A percentile compares a stretch with the other conserved stretches of the same genome.
Conservation (phyloP, 2,113 vertebrate species). For the Saccopteryx bilineata region DNA sequence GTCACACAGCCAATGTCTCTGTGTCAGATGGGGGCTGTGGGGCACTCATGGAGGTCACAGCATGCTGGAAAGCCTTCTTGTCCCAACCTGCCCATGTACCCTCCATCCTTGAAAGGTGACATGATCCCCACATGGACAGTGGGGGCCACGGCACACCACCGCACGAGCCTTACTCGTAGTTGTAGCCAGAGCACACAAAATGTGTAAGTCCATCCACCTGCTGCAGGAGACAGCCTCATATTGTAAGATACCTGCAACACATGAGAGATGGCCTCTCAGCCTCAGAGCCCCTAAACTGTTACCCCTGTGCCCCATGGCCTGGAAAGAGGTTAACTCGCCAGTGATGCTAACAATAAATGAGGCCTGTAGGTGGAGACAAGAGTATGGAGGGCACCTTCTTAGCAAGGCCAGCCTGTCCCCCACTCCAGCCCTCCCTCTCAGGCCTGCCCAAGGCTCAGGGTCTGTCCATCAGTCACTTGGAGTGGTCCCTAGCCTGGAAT, state of each 20-base stretch:
- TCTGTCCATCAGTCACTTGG: not conserved
- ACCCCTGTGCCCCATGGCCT: accelerated
- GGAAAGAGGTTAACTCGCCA: constrained; percentile 72
- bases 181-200: constrained; percentile 81
- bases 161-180: constrained; percentile 74
- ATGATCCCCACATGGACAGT: accelerated
- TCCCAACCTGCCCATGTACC: too few relatives aligned
- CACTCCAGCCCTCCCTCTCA: not conserved
- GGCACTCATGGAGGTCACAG: not conserved
- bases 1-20: not conserved
- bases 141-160: not conserved
- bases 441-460: not conserved
- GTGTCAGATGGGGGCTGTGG: not conserved
- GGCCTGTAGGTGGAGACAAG: constrained; percentile 62
- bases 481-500: not conserved
- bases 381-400: not conserved
- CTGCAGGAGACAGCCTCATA: constrained; percentile 75
- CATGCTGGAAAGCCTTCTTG: not conserved
- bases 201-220: constrained; percentile 63
- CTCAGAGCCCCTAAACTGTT: not conserved
- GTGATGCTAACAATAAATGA: constrained; percentile 78
- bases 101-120: accelerated
- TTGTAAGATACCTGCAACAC: constrained; percentile 75
- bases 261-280: not conserved
- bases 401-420: not conserved